These are phyloP conservation scores for Pontoporia blainvillei DNA, from an alignment of 2,113 vertebrate species.

Conservation along the genomic window DNA sequence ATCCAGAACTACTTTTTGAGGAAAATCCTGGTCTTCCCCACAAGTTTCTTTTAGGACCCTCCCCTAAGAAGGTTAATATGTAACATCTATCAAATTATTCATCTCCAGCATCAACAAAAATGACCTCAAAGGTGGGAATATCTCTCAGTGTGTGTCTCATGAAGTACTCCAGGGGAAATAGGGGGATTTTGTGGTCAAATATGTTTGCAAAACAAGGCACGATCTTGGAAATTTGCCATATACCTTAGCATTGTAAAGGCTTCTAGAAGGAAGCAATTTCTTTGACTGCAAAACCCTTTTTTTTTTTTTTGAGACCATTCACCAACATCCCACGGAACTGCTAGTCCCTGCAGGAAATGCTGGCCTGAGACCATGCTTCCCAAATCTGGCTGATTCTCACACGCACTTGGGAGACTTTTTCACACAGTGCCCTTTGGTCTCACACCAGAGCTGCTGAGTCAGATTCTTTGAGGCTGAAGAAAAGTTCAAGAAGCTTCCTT, in stretches of 20 bases:
- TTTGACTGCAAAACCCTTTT: not conserved
- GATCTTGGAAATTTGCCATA: not conserved
- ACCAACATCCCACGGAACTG: not conserved
- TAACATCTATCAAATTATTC: not conserved
- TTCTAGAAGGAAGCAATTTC: not conserved
- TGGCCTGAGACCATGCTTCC: not conserved
- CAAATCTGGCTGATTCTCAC: not conserved
- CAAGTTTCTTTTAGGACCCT: not conserved
- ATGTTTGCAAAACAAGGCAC: not conserved
- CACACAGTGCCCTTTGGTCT: not conserved
- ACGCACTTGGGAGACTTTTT: not conserved
- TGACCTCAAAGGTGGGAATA: not conserved
- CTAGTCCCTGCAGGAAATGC: not conserved
- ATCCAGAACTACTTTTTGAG: not conserved
- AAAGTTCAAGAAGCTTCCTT: not conserved
- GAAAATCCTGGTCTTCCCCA: not conserved
- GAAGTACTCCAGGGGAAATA: not conserved
- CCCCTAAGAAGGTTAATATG: not conserved
- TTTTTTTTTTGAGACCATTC: not conserved
- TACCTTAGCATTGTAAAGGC: not conserved
- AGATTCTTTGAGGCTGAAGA: not conserved
- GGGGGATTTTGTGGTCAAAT: not conserved
- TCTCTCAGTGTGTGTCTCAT: not conserved
- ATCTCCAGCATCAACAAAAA: not conserved
- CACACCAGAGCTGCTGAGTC: not conserved